Evolutionary conservation across 1,140 invertebrate species (phyloP).

Genomic region (Subanguina moxae): DNA sequence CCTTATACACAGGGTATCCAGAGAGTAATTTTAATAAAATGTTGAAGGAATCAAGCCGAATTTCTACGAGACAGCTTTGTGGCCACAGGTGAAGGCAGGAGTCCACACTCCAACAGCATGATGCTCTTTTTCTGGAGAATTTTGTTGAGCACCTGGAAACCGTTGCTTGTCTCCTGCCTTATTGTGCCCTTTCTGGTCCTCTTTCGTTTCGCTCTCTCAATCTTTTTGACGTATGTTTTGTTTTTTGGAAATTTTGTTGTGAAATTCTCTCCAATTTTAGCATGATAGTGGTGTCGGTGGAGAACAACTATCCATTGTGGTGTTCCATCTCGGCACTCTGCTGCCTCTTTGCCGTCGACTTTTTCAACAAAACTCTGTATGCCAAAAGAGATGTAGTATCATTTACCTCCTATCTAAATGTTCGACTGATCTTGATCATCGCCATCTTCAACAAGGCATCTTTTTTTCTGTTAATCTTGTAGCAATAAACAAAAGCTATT

Average conservation of each 20-base stretch:
- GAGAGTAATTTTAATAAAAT: neutral
- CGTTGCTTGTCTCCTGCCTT: neutral
- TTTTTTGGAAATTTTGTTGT: neutral
- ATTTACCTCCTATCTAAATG: slow-evolving; percentile 20
- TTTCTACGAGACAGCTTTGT: slow-evolving; percentile 6
- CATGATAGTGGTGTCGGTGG: slow-evolving; percentile 16
- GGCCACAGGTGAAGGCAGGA: neutral
- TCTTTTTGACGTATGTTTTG: slow-evolving; percentile 9
- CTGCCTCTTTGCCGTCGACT: slow-evolving; percentile 13
- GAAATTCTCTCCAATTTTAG: neutral
- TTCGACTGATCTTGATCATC: slow-evolving; percentile 19
- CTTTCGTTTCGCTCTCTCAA: slow-evolving; percentile 5
- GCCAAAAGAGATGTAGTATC: slow-evolving; percentile 17
- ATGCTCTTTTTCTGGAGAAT: slow-evolving; percentile 13
- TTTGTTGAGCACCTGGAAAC: slow-evolving; percentile 16
- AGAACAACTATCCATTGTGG: slow-evolving; percentile 5
- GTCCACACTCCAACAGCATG: neutral
- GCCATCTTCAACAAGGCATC: slow-evolving; percentile 30
- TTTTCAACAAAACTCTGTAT: slow-evolving; percentile 12
- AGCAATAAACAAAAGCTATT: too few species aligned
- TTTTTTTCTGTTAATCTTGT: neutral
- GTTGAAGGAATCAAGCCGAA: slow-evolving; percentile 11
- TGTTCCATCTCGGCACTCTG: slow-evolving; percentile 10
- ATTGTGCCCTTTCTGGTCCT: slow-evolving; percentile 8
- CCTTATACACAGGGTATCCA: too few species aligned